Evolutionary conservation across 1,140 invertebrate species (phyloP), one percentile per base, ranked within the genome.

Genomic region (Tetramorium alpestre): DNA sequence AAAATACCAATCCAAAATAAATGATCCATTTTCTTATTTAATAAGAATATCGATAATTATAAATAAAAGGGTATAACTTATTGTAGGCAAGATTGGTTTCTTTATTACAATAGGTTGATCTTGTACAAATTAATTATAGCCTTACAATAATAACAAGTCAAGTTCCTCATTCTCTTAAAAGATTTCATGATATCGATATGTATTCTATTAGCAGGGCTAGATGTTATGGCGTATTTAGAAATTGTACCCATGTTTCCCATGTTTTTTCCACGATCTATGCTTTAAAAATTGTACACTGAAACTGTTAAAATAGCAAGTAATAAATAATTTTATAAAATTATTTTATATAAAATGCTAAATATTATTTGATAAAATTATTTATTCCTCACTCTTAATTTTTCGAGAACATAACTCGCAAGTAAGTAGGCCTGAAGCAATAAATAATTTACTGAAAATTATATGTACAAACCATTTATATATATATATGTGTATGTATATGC

Each of bases 71-170:
- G 8, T 38, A 69, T 49, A 87, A 54, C 44, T 85, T 65, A 80
- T 56, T 87, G 33, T 94, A 95, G 94, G 94, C 94, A 95, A 95
- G 94, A 94, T 94, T 94, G 91, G 92, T 93, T 94, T 94, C 89
- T 94, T 95, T 94, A 95, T 95, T 95, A 94, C 91, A 94, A 95
- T 93, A 94, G 91, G 89, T 94, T 93, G 91, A 93, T 94, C 89
- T 94, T 93, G 92, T 95, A 95, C 94, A 95, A 94, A 94, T 94
- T 93, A 93, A 94, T 93, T 94, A 92, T 94, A 94, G 91, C 91
- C 92, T 94, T 95, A 94, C 91, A 92, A 88, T 93, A 93, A 94
- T 93, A 94, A 94, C 93, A 94, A 94, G 90, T 92, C 87, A 93
- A 93, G 91, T 94, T 94, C 89, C 92, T 93, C 90, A 88, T 91